Evolutionary conservation across 2,888 invertebrate species (phyloP).

Genomic region (Strigamia transsilvanica): DNA sequence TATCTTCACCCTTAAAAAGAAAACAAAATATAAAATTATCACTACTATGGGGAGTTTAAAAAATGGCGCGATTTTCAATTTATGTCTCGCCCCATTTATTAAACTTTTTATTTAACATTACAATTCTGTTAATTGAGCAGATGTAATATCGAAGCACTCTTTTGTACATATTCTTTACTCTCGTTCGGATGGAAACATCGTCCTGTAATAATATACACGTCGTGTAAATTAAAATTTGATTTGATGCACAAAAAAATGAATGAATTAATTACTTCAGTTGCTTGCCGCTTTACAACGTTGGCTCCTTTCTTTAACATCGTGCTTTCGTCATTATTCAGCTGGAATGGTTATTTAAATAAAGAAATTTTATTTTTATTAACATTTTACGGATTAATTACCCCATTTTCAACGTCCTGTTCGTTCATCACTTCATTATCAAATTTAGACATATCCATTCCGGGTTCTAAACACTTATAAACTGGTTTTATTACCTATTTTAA

Average conservation of each 20-base stretch:
- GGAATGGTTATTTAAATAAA: neutral
- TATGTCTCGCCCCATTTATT: too few relatives aligned
- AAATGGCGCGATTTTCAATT: too few relatives aligned
- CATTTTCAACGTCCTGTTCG: neutral
- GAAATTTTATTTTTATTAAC: neutral
- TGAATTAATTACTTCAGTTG: neutral
- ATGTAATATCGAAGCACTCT: neutral
- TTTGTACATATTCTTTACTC: neutral
- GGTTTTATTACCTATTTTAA: neutral
- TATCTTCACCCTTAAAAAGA: neutral
- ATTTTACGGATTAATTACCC: neutral
- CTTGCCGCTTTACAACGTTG: neutral
- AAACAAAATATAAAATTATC: too few relatives aligned
- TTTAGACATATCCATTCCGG: neutral
- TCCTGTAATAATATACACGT: neutral
- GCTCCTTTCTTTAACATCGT: neutral
- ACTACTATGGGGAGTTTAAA: too few relatives aligned
- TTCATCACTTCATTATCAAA: constrained; percentile 1
- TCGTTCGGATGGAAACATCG: neutral
- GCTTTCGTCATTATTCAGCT: neutral
- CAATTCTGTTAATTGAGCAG: neutral
- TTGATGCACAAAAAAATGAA: neutral
- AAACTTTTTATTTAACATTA: neutral
- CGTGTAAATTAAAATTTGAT: neutral
- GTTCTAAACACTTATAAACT: neutral